Base-by-base conservation (phyloP, 2,113 vertebrate genomes). In the Ochotona curzoniae region DNA sequence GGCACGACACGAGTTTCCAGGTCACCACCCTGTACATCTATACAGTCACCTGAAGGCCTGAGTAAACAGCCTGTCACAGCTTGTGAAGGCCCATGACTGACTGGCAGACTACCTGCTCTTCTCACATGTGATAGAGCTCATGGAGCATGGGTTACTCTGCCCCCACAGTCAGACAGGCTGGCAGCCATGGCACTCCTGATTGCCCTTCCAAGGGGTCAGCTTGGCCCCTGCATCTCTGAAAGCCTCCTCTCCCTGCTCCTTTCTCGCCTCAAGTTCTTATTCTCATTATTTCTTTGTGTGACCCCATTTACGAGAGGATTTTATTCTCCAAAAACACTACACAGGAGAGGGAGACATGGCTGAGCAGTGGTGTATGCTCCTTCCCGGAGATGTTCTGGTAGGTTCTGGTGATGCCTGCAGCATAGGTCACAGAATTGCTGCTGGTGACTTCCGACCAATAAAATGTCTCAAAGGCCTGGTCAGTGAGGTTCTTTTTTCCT, bases 271-370 rank as follows among this genome's bases (percentile, higher is more conserved):
- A 7, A 12, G 9, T n/a, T 70, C 51, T 64, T 35, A 5, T 74
- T 61, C 71, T 89, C 17, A 11, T 44, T 80, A 60, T 63, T 63
- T 47, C 28, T 87, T 28, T 71, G 57, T 87, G 28, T 71, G 57
- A 94, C 44, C 47, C 14, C n/a, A 17, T 30, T 18, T 32, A 38
- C 66, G 67, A 20, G 78, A 75, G 38, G 67, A 51, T 82, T 78
- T 83, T 89, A 13, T 87, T 93, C 73, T 94, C 76, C 49, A 26
- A 54, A 95, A 90, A 57, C 38, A 51, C 21, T 51, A 7, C 12
- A 26, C 38, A 44, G 38, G 38, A 44, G 38, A 44, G 60, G 79
- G 83, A 76, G 35, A 60, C 82, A 85, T 11, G 30, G 21, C 54
- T 66, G 82, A 73, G n/a, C 93, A 89, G 60, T 49, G 76, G 7